Percentiles rank a stretch among this genome's conserved stretches.
These are phyloP conservation scores for Phoenoteleia sp. DNA, from an alignment of 2,888 invertebrate genomes.

Conservation along the genomic window DNA sequence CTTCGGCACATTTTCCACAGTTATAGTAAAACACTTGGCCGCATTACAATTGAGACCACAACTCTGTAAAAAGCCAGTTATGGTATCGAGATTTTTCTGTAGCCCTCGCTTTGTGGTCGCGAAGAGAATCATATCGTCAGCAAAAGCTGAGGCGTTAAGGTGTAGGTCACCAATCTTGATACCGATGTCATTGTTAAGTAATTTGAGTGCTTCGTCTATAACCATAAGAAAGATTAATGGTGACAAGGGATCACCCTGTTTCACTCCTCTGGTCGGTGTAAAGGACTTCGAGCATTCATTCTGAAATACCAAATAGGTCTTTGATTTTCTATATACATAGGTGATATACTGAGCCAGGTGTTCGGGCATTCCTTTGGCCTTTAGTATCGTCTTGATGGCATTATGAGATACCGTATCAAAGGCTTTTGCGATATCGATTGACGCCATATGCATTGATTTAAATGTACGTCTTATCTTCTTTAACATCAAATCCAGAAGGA, in stretches of 20 bases:
- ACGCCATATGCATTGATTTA: slow-evolving; percentile 48
- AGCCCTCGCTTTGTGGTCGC: slow-evolving; percentile 70
- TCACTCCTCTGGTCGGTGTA: slow-evolving; percentile 20
- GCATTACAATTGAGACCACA: slow-evolving; percentile 76
- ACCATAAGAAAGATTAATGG: slow-evolving; percentile 32
- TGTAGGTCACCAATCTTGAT: neutral
- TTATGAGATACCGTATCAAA: slow-evolving; percentile 63
- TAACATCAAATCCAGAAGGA: slow-evolving; percentile 41
- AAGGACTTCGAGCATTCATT: neutral
- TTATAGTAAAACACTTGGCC: slow-evolving; percentile 73
- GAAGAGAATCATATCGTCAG: neutral
- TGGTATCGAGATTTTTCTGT: slow-evolving; percentile 76
- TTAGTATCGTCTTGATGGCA: neutral
- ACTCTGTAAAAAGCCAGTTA: slow-evolving; percentile 48
- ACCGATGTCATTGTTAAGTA: slow-evolving; percentile 32
- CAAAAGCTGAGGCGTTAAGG: slow-evolving; percentile 52
- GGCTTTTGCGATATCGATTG: slow-evolving; percentile 72
- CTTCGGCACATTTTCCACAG: slow-evolving; percentile 21
- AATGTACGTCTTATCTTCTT: neutral
- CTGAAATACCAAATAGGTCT: neutral
- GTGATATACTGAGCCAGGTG: neutral
- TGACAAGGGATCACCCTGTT: slow-evolving; percentile 47
- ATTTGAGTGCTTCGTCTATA: slow-evolving; percentile 13
- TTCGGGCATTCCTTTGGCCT: neutral
- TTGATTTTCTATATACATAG: neutral